These are phyloP conservation scores for Opisthocomus hoazin DNA, from an alignment of 2,113 vertebrate species.

Conservation along the genomic window DNA sequence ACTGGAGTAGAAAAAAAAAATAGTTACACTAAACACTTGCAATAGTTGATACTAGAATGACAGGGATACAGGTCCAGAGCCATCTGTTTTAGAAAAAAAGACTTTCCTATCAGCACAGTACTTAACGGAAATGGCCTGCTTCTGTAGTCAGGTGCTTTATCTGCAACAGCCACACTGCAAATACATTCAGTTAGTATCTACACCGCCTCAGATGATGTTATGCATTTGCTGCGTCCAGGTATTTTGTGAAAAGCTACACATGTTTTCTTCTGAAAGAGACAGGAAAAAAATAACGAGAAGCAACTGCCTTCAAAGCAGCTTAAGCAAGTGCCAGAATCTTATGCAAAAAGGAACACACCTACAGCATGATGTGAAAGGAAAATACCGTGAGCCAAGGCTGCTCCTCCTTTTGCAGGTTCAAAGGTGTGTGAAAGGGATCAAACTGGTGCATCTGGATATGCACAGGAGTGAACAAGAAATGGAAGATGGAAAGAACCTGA, in stretches of 20 bases:
- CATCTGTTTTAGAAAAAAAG: neutral
- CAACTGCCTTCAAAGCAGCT: neutral
- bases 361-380: neutral
- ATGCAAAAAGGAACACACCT: neutral
- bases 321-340: neutral
- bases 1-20: neutral
- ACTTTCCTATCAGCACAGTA: neutral
- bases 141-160: neutral
- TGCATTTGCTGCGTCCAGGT: neutral
- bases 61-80: neutral
- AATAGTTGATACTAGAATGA: neutral
- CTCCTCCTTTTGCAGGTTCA: neutral
- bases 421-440: neutral
- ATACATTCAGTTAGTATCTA: neutral
- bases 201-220: neutral
- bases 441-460: rapidly evolving
- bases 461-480: neutral
- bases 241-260: neutral
- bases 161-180: neutral
- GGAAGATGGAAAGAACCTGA: neutral
- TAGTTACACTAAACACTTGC: neutral
- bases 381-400: neutral
- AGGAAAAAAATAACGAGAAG: neutral
- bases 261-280: neutral
- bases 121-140: neutral